Evolutionary conservation across 2,797 vertebrate genomes (phyloP).

Genomic region (Xenops minutus): DNA sequence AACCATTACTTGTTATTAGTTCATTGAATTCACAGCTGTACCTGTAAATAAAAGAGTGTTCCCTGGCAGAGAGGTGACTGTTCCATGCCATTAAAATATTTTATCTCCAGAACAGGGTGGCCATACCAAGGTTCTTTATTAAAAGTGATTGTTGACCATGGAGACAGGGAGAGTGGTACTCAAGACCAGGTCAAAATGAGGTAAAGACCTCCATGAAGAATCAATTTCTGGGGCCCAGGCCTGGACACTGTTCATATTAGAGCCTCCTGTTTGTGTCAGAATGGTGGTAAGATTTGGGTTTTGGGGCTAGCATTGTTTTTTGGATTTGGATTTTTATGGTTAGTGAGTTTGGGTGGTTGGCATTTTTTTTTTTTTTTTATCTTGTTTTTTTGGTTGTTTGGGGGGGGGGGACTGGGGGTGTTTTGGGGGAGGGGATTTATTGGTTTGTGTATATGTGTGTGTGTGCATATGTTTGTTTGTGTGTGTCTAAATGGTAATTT

Average conservation of each 20-base stretch:
- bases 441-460: not conserved
- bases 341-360: not conserved
- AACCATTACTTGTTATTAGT: not conserved
- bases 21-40: conserved; percentile 19
- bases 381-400: accelerated
- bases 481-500: not conserved
- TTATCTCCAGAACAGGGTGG: not conserved
- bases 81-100: not conserved
- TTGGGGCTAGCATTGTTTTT: not conserved
- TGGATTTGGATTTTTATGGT: not conserved
- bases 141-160: not conserved
- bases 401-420: no score
- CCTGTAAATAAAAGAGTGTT: not conserved
- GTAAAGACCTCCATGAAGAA: not conserved
- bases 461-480: not conserved
- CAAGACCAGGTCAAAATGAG: not conserved
- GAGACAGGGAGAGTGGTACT: not conserved
- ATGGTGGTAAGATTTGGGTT: not conserved
- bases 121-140: not conserved
- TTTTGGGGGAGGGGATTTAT: not conserved
- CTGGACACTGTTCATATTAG: not conserved
- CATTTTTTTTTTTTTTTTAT: accelerated
- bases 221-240: not conserved
- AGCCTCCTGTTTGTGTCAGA: not conserved
- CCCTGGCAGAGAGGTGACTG: not conserved